phyloP scores from a whole-genome alignment of 2,113 vertebrate species.

The Ammospiza caudacuta region DNA sequence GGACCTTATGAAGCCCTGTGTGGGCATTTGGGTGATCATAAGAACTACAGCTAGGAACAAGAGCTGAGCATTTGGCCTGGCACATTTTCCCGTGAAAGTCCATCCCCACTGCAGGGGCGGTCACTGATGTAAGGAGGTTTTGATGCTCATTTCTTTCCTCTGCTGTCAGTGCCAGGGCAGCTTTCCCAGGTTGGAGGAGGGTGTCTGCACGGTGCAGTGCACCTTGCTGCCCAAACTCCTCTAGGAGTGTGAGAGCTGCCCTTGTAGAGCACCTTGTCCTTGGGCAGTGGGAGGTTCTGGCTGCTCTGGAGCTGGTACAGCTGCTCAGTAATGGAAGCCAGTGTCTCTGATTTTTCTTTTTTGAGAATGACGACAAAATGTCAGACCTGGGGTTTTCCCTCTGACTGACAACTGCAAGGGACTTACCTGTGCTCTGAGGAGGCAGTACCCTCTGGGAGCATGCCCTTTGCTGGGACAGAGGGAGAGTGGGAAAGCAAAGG shows the following conservation, averaged over 20 bases:
- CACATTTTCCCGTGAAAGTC: neutral
- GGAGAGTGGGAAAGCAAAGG: neutral
- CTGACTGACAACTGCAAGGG: fast-evolving
- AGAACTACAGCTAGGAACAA: fast-evolving
- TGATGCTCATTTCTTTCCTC: neutral
- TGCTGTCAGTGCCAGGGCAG: neutral
- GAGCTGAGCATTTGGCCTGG: neutral
- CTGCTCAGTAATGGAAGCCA: neutral
- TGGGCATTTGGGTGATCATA: neutral
- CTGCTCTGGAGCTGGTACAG: neutral
- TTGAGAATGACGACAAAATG: neutral
- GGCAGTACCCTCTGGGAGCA: neutral
- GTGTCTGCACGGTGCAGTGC: fast-evolving
- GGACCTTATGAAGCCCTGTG: neutral
- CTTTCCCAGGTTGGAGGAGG: neutral
- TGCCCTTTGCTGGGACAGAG: fast-evolving
- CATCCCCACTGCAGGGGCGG: fast-evolving
- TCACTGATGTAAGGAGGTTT: fast-evolving
- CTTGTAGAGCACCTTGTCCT: neutral
- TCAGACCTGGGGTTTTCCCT: neutral
- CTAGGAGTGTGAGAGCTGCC: fast-evolving
- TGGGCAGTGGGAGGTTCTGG: neutral
- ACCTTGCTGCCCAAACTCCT: neutral
- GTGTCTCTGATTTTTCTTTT: neutral
- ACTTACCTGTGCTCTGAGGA: neutral